These are phyloP conservation scores for Agraylea sexmaculata DNA, from an alignment of 1,140 invertebrate genomes.

Conservation along the genomic window DNA sequence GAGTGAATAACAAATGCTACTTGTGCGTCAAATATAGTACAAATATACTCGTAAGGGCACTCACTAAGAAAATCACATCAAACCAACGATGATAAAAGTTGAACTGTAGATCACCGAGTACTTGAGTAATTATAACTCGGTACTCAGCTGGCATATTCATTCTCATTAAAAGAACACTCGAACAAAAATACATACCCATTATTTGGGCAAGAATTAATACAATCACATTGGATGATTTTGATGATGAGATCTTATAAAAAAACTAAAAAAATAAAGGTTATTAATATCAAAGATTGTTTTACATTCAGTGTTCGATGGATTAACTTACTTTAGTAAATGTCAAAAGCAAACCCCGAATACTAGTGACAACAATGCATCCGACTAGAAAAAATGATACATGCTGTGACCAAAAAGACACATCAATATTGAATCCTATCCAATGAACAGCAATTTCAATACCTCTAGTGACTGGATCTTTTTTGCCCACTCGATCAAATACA, in stretches of 20 bases:
- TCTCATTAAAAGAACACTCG: constrained; percentile 91
- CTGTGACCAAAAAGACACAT: constrained; percentile 98
- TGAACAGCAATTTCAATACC: constrained; percentile 95
- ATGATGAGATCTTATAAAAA: constrained; percentile 99
- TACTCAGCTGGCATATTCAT: constrained; percentile 99
- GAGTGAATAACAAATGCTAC: constrained; percentile 49
- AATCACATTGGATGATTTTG: constrained; percentile 97
- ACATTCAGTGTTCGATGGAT: no score
- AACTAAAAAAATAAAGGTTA: constrained; percentile 59
- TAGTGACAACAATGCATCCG: constrained; percentile 96
- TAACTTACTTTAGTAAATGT: constrained; percentile 92
- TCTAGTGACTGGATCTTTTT: constrained; percentile 95
- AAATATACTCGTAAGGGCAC: constrained; percentile 88
- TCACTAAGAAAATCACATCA: constrained; percentile 98
- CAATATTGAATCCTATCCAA: constrained; percentile 93
- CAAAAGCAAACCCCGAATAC: constrained; percentile 88
- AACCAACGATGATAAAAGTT: constrained; percentile 99
- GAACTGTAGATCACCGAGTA: constrained; percentile 95
- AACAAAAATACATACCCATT: constrained; percentile 99
- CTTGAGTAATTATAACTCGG: constrained; percentile 93
- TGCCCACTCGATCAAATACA: constrained; percentile 96
- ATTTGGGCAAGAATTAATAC: constrained; percentile 94
- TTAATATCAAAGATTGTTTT: background rate
- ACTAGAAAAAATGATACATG: constrained; percentile 95
- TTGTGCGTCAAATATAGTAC: constrained; percentile 93